Base-by-base conservation (phyloP, 2,113 vertebrate genomes). In the Ammodytes dubius region DNA sequence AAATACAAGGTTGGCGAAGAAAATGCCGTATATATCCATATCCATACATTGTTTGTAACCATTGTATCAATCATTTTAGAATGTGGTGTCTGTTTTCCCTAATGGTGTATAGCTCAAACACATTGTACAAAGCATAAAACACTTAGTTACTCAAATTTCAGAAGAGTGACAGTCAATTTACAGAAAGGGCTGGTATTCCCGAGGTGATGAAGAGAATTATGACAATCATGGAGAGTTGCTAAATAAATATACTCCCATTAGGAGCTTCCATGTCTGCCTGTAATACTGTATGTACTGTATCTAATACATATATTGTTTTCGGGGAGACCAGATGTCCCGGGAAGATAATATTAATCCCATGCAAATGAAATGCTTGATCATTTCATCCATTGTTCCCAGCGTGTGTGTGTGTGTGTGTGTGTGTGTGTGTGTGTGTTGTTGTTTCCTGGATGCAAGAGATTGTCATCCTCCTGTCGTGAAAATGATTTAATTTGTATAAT, bases 131-230 rank as follows among this genome's bases (percentile, higher is more conserved):
- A 46, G 40, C 52, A 82, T 73, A 70, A 50, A 37, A 76, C 15
- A 61, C 27, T 27, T 27, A 63, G 50, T 39, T 37, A 7, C 47
- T 47, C 7, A 68, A 65, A 75, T 66, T 66, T 15, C 7, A 6
- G 37, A 61, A 35, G 27, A 68, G 37, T 57, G 40, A 17, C 7
- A 68, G 11, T 78, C 40, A 57, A 42, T 17, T 7, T 40, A 58
- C 14, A 11, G 17, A 12, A 70, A 14, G 43, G 27, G 60, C 64
- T 70, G 50, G 63, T 71, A 50, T 75, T 79, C 82, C 80, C 82
- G 54, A 70, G 70, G 77, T 59, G 76, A 76, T 82, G 14, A 65
- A 71, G 39, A 76, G 74, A 87, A 83, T 88, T 69, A 60, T 75
- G 83, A 72, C 71, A 79, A 88, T 81, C 68, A 74, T 7, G 66